These are phyloP conservation scores for Drosophila dives DNA, from an alignment of 2,888 invertebrate genomes.

Conservation along the genomic window DNA sequence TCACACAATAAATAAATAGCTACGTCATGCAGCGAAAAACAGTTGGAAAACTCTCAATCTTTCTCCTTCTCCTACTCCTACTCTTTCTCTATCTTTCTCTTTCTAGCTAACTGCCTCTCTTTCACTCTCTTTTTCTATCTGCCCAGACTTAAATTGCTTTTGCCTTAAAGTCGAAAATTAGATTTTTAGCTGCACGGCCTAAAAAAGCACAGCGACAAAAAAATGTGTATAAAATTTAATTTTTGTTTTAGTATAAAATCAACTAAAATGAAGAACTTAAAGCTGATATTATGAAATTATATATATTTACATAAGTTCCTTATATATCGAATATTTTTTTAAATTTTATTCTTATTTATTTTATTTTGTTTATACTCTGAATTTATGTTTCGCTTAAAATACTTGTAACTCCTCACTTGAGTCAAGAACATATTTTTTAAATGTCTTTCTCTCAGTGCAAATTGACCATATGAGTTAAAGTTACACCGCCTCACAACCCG, in stretches of 20 bases:
- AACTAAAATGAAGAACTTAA: not conserved
- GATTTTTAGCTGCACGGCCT: constrained; percentile 52
- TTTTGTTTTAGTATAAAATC: not conserved
- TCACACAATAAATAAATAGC: constrained; percentile 75
- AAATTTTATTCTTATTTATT: no score
- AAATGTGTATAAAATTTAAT: not conserved
- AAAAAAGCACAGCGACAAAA: constrained; percentile 21
- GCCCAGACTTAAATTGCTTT: constrained; percentile 2
- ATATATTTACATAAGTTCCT: no score
- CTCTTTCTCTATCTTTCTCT: not conserved
- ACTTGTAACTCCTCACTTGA: not conserved
- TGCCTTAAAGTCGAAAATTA: constrained; percentile 55
- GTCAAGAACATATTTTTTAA: not conserved
- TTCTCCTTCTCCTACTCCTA: not conserved
- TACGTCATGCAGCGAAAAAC: constrained; percentile 72
- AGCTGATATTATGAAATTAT: not conserved
- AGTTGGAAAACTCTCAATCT: constrained; percentile 41
- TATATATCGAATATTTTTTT: no score
- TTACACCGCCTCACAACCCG: not conserved
- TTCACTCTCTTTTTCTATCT: not conserved
- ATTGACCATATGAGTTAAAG: constrained; percentile 33
- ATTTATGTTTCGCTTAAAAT: not conserved
- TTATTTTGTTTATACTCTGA: not conserved
- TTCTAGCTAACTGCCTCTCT: not conserved
- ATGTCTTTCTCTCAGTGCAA: not conserved